These are phyloP conservation scores for Cichlasoma orientale DNA, from an alignment of 2,797 vertebrate species.

Conservation along the genomic window DNA sequence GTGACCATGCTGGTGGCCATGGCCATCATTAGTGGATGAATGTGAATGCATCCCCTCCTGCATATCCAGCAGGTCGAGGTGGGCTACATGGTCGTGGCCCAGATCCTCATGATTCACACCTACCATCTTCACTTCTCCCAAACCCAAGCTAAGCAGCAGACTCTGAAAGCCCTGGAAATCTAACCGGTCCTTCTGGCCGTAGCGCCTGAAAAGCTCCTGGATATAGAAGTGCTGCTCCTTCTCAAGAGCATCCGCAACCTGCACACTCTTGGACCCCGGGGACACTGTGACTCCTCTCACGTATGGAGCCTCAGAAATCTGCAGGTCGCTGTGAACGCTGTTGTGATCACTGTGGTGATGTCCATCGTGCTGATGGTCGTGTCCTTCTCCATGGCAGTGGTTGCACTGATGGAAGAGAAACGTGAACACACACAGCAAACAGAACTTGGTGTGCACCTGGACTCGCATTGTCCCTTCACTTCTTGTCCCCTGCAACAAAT, in stretches of 20 bases:
- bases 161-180: constrained; percentile 93
- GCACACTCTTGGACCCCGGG: constrained; percentile 54
- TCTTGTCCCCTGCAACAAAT: constrained; percentile 77
- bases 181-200: constrained; percentile 89
- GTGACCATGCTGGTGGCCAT: not conserved
- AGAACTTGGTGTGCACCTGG: constrained; percentile 94
- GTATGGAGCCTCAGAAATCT: constrained; percentile 86
- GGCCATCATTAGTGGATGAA: constrained; percentile 59
- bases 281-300: constrained; percentile 56
- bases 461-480: constrained; percentile 90
- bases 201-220: constrained; percentile 90
- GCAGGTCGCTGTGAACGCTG: constrained; percentile 82
- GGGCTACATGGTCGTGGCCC: constrained; percentile 94
- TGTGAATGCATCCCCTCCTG: constrained; percentile 89
- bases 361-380: constrained; percentile 73
- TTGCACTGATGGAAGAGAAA: constrained; percentile 93
- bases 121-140: constrained; percentile 92
- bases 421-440: constrained; percentile 96
- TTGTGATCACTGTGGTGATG: constrained; percentile 56
- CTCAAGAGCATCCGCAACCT: constrained; percentile 79
- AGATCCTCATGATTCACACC: constrained; percentile 89
- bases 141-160: constrained; percentile 90
- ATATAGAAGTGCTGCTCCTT: constrained; percentile 93
- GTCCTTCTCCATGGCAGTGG: constrained; percentile 87
- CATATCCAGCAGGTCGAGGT: constrained; percentile 90